Evolutionary conservation across 2,797 vertebrate genomes (phyloP), one percentile per base, ranked within the genome.

Genomic region (Fratercula arctica): DNA sequence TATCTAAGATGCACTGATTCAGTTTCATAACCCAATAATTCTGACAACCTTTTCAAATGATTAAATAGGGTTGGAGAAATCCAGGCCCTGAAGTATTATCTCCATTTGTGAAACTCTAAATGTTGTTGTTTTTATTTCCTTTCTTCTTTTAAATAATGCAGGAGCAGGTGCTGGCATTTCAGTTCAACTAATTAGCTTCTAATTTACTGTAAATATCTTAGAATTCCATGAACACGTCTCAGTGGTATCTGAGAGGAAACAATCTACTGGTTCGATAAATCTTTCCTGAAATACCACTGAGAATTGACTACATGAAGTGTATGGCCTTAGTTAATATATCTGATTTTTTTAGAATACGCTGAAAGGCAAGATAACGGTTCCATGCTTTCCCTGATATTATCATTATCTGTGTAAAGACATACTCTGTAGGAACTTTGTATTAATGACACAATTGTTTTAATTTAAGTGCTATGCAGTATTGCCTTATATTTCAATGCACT

Each of bases 151-250:
- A 97, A 97, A 97, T 97, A 97, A 97, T 97, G 80, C 84, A 97
- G 81, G 78, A 96, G 94, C 97, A 97, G 97, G 95, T 97, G 97
- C 94, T 97, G 93, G 93, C 92, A 96, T 97, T 98, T 97, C 84
- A 93, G 91, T 96, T 95, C 94, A 94, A 95, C 96, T 97, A 97
- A 98, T 98, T 98, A 97, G 95, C 96, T 96, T 96, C 96, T 98
- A 97, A 97, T 97, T 97, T 98, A 97, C 94, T 94, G 97, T 97
- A 98, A 97, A 96, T 95, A 97, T 97, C 96, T 97, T 92, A 89
- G 94, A 96, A 97, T 97, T 96, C 93, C 88, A 95, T 51, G 67
- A 95, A 95, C 91, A 93, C 1, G 31, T 96, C 97, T 97, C 97
- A 93, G 89, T 6, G 89, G 96, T 93, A 96, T 97, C 93, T 94